Conservation (phyloP, 2,888 invertebrate species). For the Amorpha juglandis region DNA sequence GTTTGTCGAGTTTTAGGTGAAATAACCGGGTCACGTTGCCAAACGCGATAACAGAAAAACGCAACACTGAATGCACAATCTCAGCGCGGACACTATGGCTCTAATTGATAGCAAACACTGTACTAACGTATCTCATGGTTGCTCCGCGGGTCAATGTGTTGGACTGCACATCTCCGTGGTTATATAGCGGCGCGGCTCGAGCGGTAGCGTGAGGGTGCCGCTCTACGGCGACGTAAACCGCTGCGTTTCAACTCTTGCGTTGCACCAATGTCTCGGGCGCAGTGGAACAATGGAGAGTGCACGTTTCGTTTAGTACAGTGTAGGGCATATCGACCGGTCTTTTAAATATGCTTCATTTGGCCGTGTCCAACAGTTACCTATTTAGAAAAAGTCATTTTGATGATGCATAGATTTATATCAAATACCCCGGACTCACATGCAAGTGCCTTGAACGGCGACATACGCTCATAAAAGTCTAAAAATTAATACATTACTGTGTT, state of each 20-base stretch:
- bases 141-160: constrained; percentile 5
- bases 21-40: not conserved
- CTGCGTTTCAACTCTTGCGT: not conserved
- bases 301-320: not conserved
- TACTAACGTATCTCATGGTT: constrained; percentile 20
- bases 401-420: too few species aligned
- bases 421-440: too few species aligned
- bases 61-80: constrained; percentile 16
- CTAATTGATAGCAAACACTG: constrained; percentile 2
- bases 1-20: not conserved
- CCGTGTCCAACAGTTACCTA: too few species aligned
- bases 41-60: not conserved
- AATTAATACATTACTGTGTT: too few species aligned
- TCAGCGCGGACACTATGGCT: not conserved
- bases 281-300: too few species aligned
- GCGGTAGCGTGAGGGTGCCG: not conserved
- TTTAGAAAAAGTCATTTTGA: too few species aligned
- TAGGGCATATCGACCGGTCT: too few species aligned
- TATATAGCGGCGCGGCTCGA: constrained; percentile 5
- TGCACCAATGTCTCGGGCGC: not conserved
- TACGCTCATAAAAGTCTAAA: too few species aligned
- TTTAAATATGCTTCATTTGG: too few species aligned
- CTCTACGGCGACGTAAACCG: not conserved
- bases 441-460: too few species aligned
- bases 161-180: not conserved